Percentiles rank a stretch among this genome's conserved stretches.
phyloP scores from a whole-genome alignment of 1,140 invertebrate genomes.

The Psix sp. region DNA sequence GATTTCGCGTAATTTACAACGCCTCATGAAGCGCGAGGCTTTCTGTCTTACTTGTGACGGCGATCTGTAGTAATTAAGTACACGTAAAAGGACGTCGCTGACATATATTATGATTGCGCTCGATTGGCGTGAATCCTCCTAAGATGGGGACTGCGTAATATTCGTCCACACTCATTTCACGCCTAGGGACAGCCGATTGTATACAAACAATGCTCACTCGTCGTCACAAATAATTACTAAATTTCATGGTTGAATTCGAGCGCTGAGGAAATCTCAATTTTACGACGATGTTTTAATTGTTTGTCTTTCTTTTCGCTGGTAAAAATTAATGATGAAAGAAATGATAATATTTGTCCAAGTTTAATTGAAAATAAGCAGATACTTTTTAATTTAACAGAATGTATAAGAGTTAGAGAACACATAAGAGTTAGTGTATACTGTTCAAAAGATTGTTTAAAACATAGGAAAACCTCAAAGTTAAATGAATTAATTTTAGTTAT shows the following conservation, averaged over 20 bases:
- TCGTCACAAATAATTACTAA: conserved; percentile 43
- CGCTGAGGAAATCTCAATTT: conserved; percentile 22
- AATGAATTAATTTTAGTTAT: too few species aligned
- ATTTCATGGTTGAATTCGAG: conserved; percentile 42
- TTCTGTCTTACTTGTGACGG: conserved; percentile 12
- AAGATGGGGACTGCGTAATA: conserved; percentile 26
- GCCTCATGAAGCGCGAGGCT: conserved; percentile 24
- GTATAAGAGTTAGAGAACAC: too few species aligned
- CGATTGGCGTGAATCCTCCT: conserved; percentile 28
- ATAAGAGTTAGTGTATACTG: too few species aligned
- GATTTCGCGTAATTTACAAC: conserved; percentile 45
- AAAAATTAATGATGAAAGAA: too few species aligned
- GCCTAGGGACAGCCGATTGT: conserved; percentile 22
- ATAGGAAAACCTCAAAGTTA: too few species aligned
- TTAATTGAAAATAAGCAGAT: too few species aligned
- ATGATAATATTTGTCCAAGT: too few species aligned
- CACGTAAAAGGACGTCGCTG: conserved; percentile 32
- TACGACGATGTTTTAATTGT: background rate
- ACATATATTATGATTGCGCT: conserved; percentile 46
- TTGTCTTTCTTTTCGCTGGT: too few species aligned
- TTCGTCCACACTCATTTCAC: conserved; percentile 41
- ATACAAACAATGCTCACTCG: conserved; percentile 29
- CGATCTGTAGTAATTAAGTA: conserved; percentile 49
- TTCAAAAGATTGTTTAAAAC: too few species aligned
- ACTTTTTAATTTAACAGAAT: too few species aligned